Conservation (phyloP, 1,140 invertebrate genomes). For the Mactra quadrangularis region DNA sequence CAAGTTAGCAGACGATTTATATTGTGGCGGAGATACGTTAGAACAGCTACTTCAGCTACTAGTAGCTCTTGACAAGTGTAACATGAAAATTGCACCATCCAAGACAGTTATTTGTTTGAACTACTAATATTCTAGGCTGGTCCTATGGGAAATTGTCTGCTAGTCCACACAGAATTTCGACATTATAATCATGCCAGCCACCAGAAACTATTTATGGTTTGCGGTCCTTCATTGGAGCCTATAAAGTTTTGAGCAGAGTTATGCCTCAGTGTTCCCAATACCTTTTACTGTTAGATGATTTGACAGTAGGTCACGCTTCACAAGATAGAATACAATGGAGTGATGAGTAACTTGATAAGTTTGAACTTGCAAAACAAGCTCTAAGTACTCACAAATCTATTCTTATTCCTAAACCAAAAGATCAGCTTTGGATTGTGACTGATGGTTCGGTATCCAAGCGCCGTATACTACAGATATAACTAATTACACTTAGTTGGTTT, state of each 20-base stretch:
- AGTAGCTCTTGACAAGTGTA: conserved; percentile 2
- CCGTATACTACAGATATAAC: conserved; percentile 57
- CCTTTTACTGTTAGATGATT: conserved; percentile 58
- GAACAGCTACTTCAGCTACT: conserved; percentile 34
- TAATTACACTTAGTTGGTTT: conserved; percentile 48
- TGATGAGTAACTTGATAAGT: conserved; percentile 42
- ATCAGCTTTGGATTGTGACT: conserved; percentile 68
- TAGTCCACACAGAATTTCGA: conserved; percentile 53
- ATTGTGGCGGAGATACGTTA: conserved; percentile 25
- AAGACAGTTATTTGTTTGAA: conserved; percentile 58
- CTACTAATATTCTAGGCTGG: conserved; percentile 59
- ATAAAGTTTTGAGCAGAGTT: conserved; percentile 55
- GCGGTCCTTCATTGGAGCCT: conserved; percentile 62
- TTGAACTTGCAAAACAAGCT: conserved; percentile 21
- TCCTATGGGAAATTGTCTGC: conserved; percentile 42
- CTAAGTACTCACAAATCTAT: conserved; percentile 49
- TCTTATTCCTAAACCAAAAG: conserved; percentile 47
- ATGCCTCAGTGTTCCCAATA: conserved; percentile 49
- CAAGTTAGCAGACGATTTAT: conserved; percentile 60
- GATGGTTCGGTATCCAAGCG: conserved; percentile 64
- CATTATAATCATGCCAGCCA: conserved; percentile 27
- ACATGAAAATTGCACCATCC: conserved; percentile 17
- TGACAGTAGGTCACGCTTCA: conserved; percentile 59
- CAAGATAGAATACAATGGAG: conserved; percentile 59
- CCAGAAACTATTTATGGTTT: conserved; percentile 47